Evolutionary conservation across 2,797 vertebrate genomes (phyloP), one percentile per base, ranked within the genome.

Genomic region (Phataginus tetradactyla): DNA sequence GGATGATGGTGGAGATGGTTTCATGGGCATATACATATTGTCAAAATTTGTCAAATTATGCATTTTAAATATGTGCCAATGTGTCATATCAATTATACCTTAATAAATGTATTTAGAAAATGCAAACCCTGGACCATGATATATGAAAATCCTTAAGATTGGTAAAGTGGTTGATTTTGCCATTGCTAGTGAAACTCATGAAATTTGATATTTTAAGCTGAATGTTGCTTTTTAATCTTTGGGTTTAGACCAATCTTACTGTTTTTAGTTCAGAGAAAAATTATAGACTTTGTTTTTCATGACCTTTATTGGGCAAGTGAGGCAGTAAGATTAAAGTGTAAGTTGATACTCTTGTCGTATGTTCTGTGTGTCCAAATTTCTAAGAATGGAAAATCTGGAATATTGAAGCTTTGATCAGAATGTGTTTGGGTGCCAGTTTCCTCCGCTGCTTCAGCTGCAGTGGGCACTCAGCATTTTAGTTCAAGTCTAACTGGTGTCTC

Each of bases 241-340:
- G 61, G 18, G 20, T 95, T 93, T 39, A 91, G 84, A 59, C 39
- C 34, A 75, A 25, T 49, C 68, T 90, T 88, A 63, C 51, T 89
- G 10, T 77, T 92, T 97, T 94, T 78, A 91, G 45, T 71, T 92
- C 32, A 74, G 83, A 88, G 79, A 93, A 90, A 90, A 83, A 61
- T 34, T 55, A 49, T 21, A 42, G 77, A 21, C 20, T 74, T 92
- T 71, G 21, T 61, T 85, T 88, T 72, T 42, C 27, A 37, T 83
- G 55, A 88, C 17, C 49, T 86, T 94, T 83, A 29, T 32, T 66
- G 63, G 61, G 21, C 37, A 63, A 78, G 32, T 69, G 20, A 83
- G 79, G 74, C 86, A 88, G 39, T 53, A 89, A 79, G 11, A 53
- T 79, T 42, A 57, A 91, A 79, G 57, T 34, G 32, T 72, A 49